Evolutionary conservation across 2,113 vertebrate genomes (phyloP), one percentile per base, ranked within the genome.

Genomic region (Glaucomys volans): DNA sequence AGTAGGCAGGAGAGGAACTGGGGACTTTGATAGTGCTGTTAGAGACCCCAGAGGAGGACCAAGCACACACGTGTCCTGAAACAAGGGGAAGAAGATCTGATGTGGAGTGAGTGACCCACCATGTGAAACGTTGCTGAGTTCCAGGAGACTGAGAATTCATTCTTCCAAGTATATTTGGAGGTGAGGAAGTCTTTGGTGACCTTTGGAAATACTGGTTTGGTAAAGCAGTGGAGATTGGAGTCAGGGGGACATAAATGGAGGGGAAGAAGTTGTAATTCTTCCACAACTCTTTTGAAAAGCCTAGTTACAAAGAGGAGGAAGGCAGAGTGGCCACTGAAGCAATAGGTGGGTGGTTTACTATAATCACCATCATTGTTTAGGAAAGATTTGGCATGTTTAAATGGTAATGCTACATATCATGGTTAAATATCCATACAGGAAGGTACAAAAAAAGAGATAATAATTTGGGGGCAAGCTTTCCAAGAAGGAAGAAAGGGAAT

Each of bases 121-220:
- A 57, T 26, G 69, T 12, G 32, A 66, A 72, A 76, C 17, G 32
- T 22, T 77, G 0, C n/a, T 94, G 76, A 75, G 44, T 62, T 64
- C 24, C 32, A 52, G 37, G 37, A 89, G 44, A 69, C 24, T 66
- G 42, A 57, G 9, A 92, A 71, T 57, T 75, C 44, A 42, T 77
- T 93, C 92, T 95, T 50, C 18, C n/a, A 72, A 92, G 12, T 77
- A 93, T 50, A 59, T 72, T 37, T 84, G 17, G 44, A 88, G 10
- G 42, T 16, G 7, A 69, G 37, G 50, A 81, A 18, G 20, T 24
- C 62, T 5, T 40, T 67, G 7, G 10, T 50, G 24, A 90, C 35
- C 84, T 92, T 67, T 57, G n/a, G 2, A 88, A 87, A 59, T 54
- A 5, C 30, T 91, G 47, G 4, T 82, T 93, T n/a, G 20, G 4